Evolutionary conservation across 2,888 invertebrate species (phyloP), one percentile per base, ranked within the genome.

Genomic region (Pseudococcus longispinus): DNA sequence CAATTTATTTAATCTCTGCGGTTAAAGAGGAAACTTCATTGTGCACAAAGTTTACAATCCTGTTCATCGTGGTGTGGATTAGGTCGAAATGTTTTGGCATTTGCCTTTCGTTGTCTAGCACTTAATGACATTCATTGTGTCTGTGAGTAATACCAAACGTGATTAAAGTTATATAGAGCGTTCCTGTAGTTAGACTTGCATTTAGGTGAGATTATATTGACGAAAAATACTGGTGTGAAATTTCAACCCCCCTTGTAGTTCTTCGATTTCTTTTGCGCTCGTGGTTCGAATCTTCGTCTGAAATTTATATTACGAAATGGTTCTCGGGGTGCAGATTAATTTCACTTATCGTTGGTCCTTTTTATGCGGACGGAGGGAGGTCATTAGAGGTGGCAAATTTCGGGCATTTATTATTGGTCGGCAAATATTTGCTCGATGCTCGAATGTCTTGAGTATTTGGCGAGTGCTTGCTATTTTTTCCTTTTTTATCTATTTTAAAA

Each of bases 1-100:
- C 74, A 37, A 74, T 74, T 74, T 74, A 74, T 74, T 74, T 74
- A 74, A 74, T 74, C 74, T 60, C 74, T 74, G 32, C 74, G 74
- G 32, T 74, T 74, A 32, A 74, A 74, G 32, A 32, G 32, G 32
- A 32, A 74, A 74, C 74, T 74, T 37, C 32, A 74, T 74, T 74
- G 29, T 74, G 18, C 32, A 74, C 74, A 29, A 74, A 74, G 74
- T 74, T 74, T 74, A 74, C 74, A 74, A 74, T 74, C 74, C 74
- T 74, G 74, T 74, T 74, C 74, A 32, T 74, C 74, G 74, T 74
- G 5, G 74, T 74, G 74, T 74, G 74, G 29, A 74, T 74, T 74
- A 74, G 74, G 32, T 32, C 74, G 74, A 74, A 74, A 74, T 37
- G 32, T 74, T 74, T 74, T 74, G 74, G 74, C 74, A 74, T 74